phyloP scores from a whole-genome alignment of 2,888 invertebrate genomes.

The Tholera decimalis region DNA sequence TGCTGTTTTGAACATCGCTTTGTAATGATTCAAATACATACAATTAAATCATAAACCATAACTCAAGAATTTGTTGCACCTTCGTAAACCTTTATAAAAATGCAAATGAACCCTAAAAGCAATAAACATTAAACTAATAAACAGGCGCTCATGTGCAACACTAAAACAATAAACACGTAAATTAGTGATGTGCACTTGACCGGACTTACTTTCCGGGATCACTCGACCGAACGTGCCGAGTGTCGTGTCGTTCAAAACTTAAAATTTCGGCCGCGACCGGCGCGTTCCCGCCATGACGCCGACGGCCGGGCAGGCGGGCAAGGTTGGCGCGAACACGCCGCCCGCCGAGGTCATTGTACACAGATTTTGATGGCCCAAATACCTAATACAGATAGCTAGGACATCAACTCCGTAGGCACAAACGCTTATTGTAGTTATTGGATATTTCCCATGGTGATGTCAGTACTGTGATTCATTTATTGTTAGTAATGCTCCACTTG shows the following conservation, averaged over 20 bases:
- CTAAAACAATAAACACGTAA: constrained; percentile 60
- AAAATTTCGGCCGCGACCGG: constrained; percentile 72
- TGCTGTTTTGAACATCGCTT: constrained; percentile 4
- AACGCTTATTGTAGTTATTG: constrained; percentile 58
- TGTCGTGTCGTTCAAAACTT: constrained; percentile 66
- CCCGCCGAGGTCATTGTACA: constrained; percentile 86
- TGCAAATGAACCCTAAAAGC: constrained; percentile 38
- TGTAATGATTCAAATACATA: constrained; percentile 6
- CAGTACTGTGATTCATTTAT: constrained; percentile 64
- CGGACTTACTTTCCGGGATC: constrained; percentile 66
- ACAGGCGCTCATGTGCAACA: constrained; percentile 40
- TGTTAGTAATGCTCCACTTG: constrained; percentile 56
- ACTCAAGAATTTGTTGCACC: constrained; percentile 30
- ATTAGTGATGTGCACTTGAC: constrained; percentile 65
- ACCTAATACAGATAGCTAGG: constrained; percentile 78
- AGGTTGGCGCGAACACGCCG: constrained; percentile 83
- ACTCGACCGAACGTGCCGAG: constrained; percentile 56
- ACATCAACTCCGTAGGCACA: constrained; percentile 57
- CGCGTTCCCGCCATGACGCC: constrained; percentile 69
- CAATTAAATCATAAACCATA: constrained; percentile 17
- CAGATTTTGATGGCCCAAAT: constrained; percentile 87
- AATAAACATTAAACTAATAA: constrained; percentile 52
- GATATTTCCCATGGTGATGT: constrained; percentile 67
- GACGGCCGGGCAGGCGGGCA: constrained; percentile 75
- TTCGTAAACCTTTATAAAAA: constrained; percentile 41